A percentile compares a stretch with the other conserved stretches of the same genome.
phyloP scores from a whole-genome alignment of 2,797 vertebrate species.

The Gila robusta region DNA sequence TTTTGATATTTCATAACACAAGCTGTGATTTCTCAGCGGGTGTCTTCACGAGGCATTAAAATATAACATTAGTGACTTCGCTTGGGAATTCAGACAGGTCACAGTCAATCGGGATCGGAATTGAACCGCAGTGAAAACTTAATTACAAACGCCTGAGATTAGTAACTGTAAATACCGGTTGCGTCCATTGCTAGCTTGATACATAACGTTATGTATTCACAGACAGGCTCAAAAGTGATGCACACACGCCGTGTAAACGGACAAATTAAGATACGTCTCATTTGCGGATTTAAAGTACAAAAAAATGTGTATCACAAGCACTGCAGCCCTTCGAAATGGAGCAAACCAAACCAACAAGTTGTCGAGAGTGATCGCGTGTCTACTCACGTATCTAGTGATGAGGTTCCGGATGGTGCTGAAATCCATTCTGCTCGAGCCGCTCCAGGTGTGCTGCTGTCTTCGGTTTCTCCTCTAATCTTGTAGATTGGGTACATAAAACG shows the following conservation, averaged over 20 bases:
- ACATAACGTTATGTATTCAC: conserved; percentile 3
- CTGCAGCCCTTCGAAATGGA: conserved; percentile 2
- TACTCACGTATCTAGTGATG: conserved; percentile 95
- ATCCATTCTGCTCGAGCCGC: conserved; percentile 85
- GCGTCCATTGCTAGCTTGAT: conserved; percentile 22
- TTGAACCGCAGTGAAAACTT: background rate
- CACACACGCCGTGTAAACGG: background rate
- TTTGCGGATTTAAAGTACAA: background rate
- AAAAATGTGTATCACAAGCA: background rate
- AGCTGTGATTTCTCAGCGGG: background rate
- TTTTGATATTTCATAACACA: background rate
- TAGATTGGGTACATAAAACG: conserved; percentile 45
- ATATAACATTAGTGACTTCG: background rate
- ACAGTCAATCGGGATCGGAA: background rate
- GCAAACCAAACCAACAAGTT: conserved; percentile 61
- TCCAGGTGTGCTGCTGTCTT: conserved; percentile 47
- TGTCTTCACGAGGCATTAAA: background rate
- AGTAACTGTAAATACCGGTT: conserved; percentile 22
- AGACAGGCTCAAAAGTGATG: conserved; percentile 19
- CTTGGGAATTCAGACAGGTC: background rate
- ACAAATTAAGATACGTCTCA: background rate
- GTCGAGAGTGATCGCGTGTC: background rate
- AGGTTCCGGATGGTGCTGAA: conserved; percentile 89
- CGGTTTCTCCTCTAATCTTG: conserved; percentile 53
- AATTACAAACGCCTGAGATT: background rate